Evolutionary conservation across 2,888 invertebrate genomes (phyloP), one percentile per base, ranked within the genome.

Genomic region (Neoascia interrupta): DNA sequence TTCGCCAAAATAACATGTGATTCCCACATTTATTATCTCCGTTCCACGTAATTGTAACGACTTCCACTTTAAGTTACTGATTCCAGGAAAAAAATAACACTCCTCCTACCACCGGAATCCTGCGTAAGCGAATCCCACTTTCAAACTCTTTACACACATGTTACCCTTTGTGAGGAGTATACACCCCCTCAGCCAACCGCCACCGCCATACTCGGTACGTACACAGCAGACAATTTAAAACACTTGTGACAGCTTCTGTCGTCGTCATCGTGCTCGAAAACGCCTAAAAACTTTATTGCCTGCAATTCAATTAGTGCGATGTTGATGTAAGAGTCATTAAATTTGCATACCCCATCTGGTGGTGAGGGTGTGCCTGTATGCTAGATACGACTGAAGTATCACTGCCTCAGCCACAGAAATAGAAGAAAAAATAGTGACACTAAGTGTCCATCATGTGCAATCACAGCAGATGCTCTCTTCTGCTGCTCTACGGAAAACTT

Each of bases 291-390:
- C 79, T 61, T 79, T 79, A 79, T 79, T 68, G 79, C 73, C 73
- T 61, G 79, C 79, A 79, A 79, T 79, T 79, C 79, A 79, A 79
- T 79, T 79, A 79, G 79, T 79, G 79, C 73, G 73, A 79, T 73
- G 79, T 79, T 79, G 79, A 73, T 79, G 79, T 79, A 73, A 73
- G 70, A 70, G 79, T 61, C 79, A 79, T 79, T 79, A 73, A 79
- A 79, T 79, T 79, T 68, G 68, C 79, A 79, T 79, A 73, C 73
- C 54, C 72, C 79, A 79, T 72, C 66, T 79, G 79, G 79, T 18
- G 39, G 31, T 37, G 11, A 37, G 11, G 28, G 13, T 10, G 36
- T 13, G 31, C 13, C 19, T 6, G 31, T 31, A 8, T 31, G 10
- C 8, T 31, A 6, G 31, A 31, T 31, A 31, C 13, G 10, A 34